A percentile compares a stretch with the other conserved stretches of the same genome.
phyloP scores from a whole-genome alignment of 2,888 invertebrate species.

The Silvanus unidentatus region DNA sequence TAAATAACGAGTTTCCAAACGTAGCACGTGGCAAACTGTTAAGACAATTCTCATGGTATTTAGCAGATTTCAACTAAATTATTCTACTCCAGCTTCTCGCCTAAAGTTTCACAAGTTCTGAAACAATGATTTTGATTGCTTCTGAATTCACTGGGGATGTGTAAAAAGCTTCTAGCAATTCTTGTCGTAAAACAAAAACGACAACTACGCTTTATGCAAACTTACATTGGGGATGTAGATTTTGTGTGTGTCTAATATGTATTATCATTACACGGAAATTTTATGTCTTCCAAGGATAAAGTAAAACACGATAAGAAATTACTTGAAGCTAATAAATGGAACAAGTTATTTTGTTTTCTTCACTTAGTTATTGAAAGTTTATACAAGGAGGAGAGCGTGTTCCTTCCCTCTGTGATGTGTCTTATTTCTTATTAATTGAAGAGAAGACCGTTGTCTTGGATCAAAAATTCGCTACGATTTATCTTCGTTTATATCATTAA shows the following conservation, averaged over 20 bases:
- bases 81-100: slow-evolving; percentile 31
- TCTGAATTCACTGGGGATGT: slow-evolving; percentile 31
- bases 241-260: slow-evolving; percentile 6
- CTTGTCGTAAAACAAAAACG: slow-evolving; percentile 32
- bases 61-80: slow-evolving; percentile 40
- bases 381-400: too few species aligned
- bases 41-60: slow-evolving; percentile 40
- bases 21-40: slow-evolving; percentile 31
- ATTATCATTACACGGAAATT: slow-evolving; percentile 9
- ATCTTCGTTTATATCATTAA: too few species aligned
- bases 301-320: too few species aligned
- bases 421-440: too few species aligned
- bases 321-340: too few species aligned
- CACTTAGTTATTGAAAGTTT: too few species aligned
- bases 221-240: slow-evolving; percentile 18
- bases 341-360: too few species aligned
- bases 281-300: too few species aligned
- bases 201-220: slow-evolving; percentile 30
- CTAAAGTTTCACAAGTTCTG: slow-evolving; percentile 33
- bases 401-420: too few species aligned
- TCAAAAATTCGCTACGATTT: too few species aligned
- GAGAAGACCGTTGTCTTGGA: too few species aligned
- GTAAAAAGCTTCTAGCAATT: slow-evolving; percentile 30
- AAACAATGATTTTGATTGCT: slow-evolving; percentile 42
- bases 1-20: slow-evolving; percentile 21